A percentile compares a stretch with the other conserved stretches of the same genome.
These are phyloP conservation scores for Drosophila nebulosa DNA, from an alignment of 1,140 invertebrate species.

Conservation along the genomic window DNA sequence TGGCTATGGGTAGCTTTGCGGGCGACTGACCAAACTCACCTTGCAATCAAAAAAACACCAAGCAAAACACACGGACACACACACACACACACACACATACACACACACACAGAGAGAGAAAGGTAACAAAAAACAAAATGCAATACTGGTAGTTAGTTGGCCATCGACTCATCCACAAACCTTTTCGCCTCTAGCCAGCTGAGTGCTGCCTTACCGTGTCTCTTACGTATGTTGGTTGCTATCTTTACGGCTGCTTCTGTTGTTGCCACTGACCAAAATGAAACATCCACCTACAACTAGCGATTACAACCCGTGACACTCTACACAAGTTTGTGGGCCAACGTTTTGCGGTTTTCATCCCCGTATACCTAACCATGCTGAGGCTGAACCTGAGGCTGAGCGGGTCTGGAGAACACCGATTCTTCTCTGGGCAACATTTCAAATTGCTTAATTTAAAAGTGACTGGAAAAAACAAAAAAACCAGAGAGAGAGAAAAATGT, in stretches of 20 bases:
- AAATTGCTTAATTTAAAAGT: slow-evolving; percentile 78
- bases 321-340: slow-evolving; percentile 67
- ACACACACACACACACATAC: slow-evolving; percentile 53
- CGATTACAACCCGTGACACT: slow-evolving; percentile 74
- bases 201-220: not conserved
- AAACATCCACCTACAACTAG: slow-evolving; percentile 59
- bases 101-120: slow-evolving; percentile 56
- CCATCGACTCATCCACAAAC: slow-evolving; percentile 56
- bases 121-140: slow-evolving; percentile 36
- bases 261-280: slow-evolving; percentile 30
- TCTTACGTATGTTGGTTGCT: slow-evolving; percentile 41
- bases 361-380: not conserved
- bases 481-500: slow-evolving; percentile 10
- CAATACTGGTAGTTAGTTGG: slow-evolving; percentile 35
- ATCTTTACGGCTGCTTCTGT: slow-evolving; percentile 44
- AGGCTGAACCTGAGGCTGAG: not conserved
- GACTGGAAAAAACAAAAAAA: slow-evolving; percentile 51
- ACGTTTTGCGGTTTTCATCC: slow-evolving; percentile 39
- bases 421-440: slow-evolving; percentile 63
- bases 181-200: slow-evolving; percentile 22
- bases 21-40: slow-evolving; percentile 44
- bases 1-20: slow-evolving; percentile 43
- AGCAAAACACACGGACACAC: slow-evolving; percentile 51
- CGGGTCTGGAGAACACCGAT: not conserved
- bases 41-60: slow-evolving; percentile 4